Evolutionary conservation across 2,888 invertebrate species (phyloP), one percentile per base, ranked within the genome.

Genomic region (Allolobophora icterica): DNA sequence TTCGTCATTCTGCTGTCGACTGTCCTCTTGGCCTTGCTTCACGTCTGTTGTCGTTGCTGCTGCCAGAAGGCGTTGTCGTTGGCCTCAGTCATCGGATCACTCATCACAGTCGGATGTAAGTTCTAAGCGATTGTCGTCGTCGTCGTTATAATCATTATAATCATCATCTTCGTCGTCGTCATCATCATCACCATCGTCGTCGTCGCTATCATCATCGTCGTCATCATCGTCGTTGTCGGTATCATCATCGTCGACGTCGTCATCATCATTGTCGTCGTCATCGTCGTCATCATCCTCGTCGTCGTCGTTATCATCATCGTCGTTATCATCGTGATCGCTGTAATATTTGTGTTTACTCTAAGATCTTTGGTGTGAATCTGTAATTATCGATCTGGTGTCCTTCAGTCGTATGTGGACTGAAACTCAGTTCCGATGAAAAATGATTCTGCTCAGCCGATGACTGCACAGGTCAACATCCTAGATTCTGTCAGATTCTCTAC

Each of bases 31-130:
- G 94, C 94, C 34, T 94, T 94, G 0, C 91, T 94, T 35, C 94
- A 94, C 8, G 92, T 94, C 91, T 94, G 94, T 92, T 94, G 94
- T 91, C 93, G 94, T 40, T 94, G 94, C 71, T 91, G 91, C 91
- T 90, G 90, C 34, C 89, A 90, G 71, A 90, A 90, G 84, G 91
- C 91, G 17, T 91, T 91, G 87, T 90, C 91, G 21, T 45, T 91
- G 45, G 89, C 90, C 34, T 89, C 90, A 6, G 90, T 91, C 91
- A 91, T 91, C 89, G 91, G 91, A 19, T 90, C 91, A 34, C 90
- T 91, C 89, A 90, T 91, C 58, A 84, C 89, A 34, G 83, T 90
- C 58, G 83, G 90, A 13, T 90, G 91, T 91, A 33, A 84, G 91
- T 91, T 1, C 89, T 4, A 38, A 24, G 34, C n/a, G 8, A 87